phyloP scores from a whole-genome alignment of 2,797 vertebrate species.

The Menidia menidia region DNA sequence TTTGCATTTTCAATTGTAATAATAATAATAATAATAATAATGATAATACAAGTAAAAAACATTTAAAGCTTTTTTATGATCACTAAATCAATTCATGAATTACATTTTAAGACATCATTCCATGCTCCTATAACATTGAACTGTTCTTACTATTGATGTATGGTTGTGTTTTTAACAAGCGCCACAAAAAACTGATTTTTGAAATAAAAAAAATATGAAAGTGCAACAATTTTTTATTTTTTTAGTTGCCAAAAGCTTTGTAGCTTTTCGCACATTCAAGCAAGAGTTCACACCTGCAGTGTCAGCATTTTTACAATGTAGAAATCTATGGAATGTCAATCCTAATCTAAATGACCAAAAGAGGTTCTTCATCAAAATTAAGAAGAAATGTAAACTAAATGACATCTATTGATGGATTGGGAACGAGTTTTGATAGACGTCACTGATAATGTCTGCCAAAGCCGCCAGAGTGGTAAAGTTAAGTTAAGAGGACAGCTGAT shows the following conservation, averaged over 20 bases:
- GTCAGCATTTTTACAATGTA: constrained; percentile 9
- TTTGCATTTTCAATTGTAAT: too few relatives aligned
- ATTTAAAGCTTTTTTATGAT: too few relatives aligned
- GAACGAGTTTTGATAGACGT: constrained; percentile 34
- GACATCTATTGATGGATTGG: constrained; percentile 46
- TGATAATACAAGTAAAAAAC: too few relatives aligned
- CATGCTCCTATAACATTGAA: too few relatives aligned
- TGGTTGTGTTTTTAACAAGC: too few relatives aligned
- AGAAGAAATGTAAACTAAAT: constrained; percentile 54
- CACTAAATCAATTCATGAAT: too few relatives aligned
- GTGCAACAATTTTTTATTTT: not conserved
- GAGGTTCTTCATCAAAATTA: constrained; percentile 36
- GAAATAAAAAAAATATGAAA: not conserved
- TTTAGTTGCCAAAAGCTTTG: too few relatives aligned
- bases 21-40: too few relatives aligned
- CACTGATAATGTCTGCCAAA: constrained; percentile 37
- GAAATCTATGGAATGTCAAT: constrained; percentile 36
- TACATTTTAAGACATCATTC: too few relatives aligned
- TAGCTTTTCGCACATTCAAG: not conserved
- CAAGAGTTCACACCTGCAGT: constrained; percentile 5
- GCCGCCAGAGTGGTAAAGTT: constrained; percentile 42
- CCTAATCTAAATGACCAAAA: constrained; percentile 13
- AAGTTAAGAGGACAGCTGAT: constrained; percentile 58
- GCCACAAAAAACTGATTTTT: too few relatives aligned
- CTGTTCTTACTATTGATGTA: too few relatives aligned